phyloP scores from a whole-genome alignment of 1,140 invertebrate genomes.

The Saccostrea cuccullata region DNA sequence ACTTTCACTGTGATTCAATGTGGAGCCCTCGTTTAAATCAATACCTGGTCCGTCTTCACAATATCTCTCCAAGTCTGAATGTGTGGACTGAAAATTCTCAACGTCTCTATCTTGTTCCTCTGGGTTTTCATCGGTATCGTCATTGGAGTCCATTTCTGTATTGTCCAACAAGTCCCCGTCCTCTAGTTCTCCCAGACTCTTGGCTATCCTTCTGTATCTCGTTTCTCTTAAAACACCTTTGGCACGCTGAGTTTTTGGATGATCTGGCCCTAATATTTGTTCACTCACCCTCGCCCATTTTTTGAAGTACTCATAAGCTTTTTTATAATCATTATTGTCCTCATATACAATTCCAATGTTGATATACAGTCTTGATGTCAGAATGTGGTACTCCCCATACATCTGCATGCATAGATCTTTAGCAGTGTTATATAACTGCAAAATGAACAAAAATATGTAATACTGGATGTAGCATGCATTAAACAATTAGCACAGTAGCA shows the following conservation, averaged over 20 bases:
- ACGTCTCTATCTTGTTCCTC: slow-evolving; percentile 34
- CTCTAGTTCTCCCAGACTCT: slow-evolving; percentile 71
- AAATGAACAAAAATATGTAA: slow-evolving; percentile 39
- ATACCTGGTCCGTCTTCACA: slow-evolving; percentile 25
- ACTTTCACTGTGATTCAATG: not conserved
- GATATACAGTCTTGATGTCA: slow-evolving; percentile 77
- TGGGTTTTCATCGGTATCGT: not conserved
- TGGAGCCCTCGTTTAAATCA: not conserved
- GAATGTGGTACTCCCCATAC: slow-evolving; percentile 76
- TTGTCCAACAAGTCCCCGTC: slow-evolving; percentile 9
- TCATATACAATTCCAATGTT: slow-evolving; percentile 78
- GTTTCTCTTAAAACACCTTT: slow-evolving; percentile 76
- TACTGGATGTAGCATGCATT: too few species aligned
- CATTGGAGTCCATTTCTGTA: slow-evolving; percentile 20
- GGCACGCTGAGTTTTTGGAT: slow-evolving; percentile 76
- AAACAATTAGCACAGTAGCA: not conserved
- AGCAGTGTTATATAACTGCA: slow-evolving; percentile 76
- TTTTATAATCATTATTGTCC: slow-evolving; percentile 76
- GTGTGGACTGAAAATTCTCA: slow-evolving; percentile 24
- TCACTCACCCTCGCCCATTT: slow-evolving; percentile 77
- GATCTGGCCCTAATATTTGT: slow-evolving; percentile 76
- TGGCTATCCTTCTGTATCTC: slow-evolving; percentile 73
- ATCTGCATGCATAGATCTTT: slow-evolving; percentile 77
- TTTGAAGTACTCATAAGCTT: slow-evolving; percentile 78
- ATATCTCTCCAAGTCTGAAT: slow-evolving; percentile 38